Conservation (phyloP, 2,797 vertebrate genomes). For the Enteromius afrohamiltoni region DNA sequence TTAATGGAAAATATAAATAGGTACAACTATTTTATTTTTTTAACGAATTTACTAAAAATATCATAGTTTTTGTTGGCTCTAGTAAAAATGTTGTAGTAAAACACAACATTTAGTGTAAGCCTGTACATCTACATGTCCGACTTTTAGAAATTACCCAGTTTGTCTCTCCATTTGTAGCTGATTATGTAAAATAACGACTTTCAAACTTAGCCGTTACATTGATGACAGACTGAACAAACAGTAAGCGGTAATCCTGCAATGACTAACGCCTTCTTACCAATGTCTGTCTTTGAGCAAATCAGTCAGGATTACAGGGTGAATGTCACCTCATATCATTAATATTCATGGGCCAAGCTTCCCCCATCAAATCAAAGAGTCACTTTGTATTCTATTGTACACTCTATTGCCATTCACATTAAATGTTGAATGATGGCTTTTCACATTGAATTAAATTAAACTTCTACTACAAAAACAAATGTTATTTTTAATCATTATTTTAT, state of each 20-base stretch:
- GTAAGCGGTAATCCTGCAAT: slow-evolving; percentile 21
- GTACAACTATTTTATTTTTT: background rate
- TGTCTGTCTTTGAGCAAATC: slow-evolving; percentile 20
- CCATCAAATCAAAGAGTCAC: slow-evolving; percentile 15
- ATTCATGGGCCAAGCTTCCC: slow-evolving; percentile 26
- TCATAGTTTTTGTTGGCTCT: background rate
- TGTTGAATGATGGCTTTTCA: background rate
- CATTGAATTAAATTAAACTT: background rate
- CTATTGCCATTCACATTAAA: slow-evolving; percentile 10
- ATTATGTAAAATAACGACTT: background rate
- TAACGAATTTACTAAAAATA: background rate
- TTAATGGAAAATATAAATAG: background rate
- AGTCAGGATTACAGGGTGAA: slow-evolving; percentile 24
- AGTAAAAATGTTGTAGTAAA: background rate
- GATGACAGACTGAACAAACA: slow-evolving; percentile 17
- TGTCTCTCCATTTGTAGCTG: background rate
- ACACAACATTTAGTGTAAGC: background rate
- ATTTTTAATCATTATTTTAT: background rate
- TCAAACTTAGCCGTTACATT: background rate
- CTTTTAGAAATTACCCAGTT: background rate
- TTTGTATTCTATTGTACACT: slow-evolving; percentile 23
- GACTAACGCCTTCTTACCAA: slow-evolving; percentile 16
- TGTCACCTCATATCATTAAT: slow-evolving; percentile 34
- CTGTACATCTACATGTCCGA: background rate
- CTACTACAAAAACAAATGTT: background rate